phyloP scores from a whole-genome alignment of 2,797 vertebrate genomes.

The Oryzias sinensis region DNA sequence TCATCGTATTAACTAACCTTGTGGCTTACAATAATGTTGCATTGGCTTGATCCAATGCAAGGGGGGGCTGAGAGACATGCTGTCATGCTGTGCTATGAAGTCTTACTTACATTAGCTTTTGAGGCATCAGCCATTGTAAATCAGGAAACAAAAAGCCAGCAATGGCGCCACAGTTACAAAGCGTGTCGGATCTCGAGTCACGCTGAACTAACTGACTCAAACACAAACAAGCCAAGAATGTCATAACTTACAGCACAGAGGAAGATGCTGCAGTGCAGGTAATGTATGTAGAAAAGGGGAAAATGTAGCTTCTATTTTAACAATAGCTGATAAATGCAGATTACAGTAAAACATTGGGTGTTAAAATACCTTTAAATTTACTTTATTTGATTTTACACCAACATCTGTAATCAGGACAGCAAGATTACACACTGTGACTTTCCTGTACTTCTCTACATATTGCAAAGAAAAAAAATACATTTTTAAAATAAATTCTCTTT shows the following conservation, averaged over 20 bases:
- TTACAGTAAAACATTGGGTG: neutral
- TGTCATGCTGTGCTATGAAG: slow-evolving; percentile 22
- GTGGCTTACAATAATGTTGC: slow-evolving; percentile 20
- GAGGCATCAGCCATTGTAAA: slow-evolving; percentile 29
- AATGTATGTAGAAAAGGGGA: neutral
- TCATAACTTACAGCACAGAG: slow-evolving; percentile 11
- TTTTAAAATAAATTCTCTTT: too few relatives aligned
- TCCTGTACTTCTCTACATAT: too few relatives aligned
- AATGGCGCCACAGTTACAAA: slow-evolving; percentile 25
- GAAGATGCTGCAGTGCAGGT: slow-evolving; percentile 15
- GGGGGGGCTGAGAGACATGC: slow-evolving; percentile 27
- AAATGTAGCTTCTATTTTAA: slow-evolving; percentile 2
- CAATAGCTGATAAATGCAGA: slow-evolving; percentile 2
- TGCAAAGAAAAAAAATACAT: too few relatives aligned
- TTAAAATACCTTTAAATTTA: too few relatives aligned
- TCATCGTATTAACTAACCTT: slow-evolving; percentile 23
- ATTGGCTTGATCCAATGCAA: slow-evolving; percentile 20
- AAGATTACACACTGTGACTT: too few relatives aligned
- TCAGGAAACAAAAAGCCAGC: slow-evolving; percentile 30
- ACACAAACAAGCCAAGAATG: slow-evolving; percentile 29
- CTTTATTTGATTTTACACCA: too few relatives aligned
- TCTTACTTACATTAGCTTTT: slow-evolving; percentile 37
- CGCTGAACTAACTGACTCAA: slow-evolving; percentile 26
- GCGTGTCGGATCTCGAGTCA: slow-evolving; percentile 28
- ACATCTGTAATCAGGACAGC: too few relatives aligned